phyloP scores from a whole-genome alignment of 2,797 vertebrate species.

The Muscicapa striata region DNA sequence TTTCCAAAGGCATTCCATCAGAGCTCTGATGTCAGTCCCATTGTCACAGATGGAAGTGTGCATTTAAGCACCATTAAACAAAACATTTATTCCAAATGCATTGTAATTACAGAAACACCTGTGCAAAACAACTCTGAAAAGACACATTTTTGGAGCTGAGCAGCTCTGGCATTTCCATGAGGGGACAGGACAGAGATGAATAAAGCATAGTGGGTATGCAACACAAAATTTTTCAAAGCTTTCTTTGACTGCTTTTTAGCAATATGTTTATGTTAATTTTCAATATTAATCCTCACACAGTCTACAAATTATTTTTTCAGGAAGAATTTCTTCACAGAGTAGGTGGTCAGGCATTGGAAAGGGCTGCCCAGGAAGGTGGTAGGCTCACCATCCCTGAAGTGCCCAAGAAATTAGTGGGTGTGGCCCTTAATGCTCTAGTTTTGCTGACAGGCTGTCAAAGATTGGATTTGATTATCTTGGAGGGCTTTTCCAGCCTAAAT shows the following conservation, averaged over 20 bases:
- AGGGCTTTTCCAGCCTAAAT: neutral
- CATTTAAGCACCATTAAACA: conserved; percentile 43
- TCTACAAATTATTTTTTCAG: neutral
- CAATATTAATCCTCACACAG: neutral
- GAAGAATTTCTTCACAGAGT: neutral
- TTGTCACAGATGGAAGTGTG: conserved; percentile 37
- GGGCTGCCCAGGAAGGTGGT: neutral
- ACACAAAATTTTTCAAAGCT: neutral
- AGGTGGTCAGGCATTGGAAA: neutral
- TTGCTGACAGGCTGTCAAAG: accelerated
- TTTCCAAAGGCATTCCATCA: neutral
- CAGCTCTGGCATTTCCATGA: neutral
- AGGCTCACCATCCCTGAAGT: neutral
- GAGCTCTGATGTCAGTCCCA: neutral
- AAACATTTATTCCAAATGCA: conserved; percentile 57
- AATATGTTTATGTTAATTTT: neutral
- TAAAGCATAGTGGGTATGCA: neutral
- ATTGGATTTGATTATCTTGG: neutral
- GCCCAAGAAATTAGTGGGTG: neutral
- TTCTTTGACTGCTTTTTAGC: neutral
- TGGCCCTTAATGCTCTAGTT: neutral
- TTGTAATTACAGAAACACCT: conserved; percentile 33
- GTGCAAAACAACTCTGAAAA: neutral
- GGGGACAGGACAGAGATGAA: neutral
- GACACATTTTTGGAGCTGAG: neutral